Base-by-base conservation (phyloP, 2,888 invertebrate genomes). In the Caprella mutica region DNA sequence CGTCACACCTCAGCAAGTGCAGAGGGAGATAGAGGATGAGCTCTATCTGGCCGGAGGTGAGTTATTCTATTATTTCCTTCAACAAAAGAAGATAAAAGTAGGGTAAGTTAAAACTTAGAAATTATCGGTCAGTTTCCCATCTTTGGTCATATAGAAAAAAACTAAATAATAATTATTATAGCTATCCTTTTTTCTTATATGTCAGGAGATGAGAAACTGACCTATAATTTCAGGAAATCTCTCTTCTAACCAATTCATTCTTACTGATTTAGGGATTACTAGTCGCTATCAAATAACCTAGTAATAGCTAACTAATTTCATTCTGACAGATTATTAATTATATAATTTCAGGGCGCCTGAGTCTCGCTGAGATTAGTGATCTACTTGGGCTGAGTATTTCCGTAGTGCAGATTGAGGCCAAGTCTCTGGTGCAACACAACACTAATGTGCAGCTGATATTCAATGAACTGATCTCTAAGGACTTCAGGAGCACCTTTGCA, bases 1-100 rank as follows among this genome's bases (percentile, higher is more conserved):
- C 71, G 78, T 98, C 42, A 98, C 98, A 1, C 88, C 87, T 2
- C 81, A 86, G 55, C 90, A 97, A 70, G 79, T 98, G 58, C 76
- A 80, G 21, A 86, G 83, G 68, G 66, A 66, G 43, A 65, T 66
- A 19, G 81, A 81, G 71, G 91, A 93, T 75, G 96, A 97, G 74
- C 75, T 96, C 1, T 84, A 81, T 71, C 81, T 88, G 1, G 83
- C 84, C 72, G 89, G 89, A 61, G 80, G 78, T 77, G 69, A 60
- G 61, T 58, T 21, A 8, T n/a, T n/a, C n/a, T n/a, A n/a, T n/a
- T n/a, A n/a, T n/a, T n/a, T n/a, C n/a, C n/a, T n/a, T n/a, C n/a
- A n/a, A n/a, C n/a, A n/a, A n/a, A n/a, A n/a, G n/a, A n/a, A n/a
- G n/a, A n/a, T n/a, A n/a, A n/a, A n/a, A n/a, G n/a, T n/a, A n/a